Evolutionary conservation across 2,797 vertebrate genomes (phyloP), one percentile per base, ranked within the genome.

Genomic region (Peromyscus aztecus): DNA sequence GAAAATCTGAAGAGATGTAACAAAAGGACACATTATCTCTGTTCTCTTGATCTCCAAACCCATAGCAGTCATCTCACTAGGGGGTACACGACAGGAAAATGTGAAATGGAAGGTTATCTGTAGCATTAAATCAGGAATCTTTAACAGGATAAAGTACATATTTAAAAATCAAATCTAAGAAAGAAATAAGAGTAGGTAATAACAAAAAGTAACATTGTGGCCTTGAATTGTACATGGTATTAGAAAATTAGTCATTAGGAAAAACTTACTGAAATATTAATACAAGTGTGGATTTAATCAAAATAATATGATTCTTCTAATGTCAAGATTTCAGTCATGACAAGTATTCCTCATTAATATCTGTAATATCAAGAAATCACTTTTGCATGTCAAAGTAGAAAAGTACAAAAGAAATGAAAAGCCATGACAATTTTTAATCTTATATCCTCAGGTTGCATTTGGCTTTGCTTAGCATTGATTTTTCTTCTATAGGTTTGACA

Each of bases 11-110:
- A 5, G 4, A 9, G 4, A 69, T 55, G 29, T 77, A 34, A 65
- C 13, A 14, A 63, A 57, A 61, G 10, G 10, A 19, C 0, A 9
- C 4, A 8, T 49, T n/a, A n/a, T 3, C 2, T 55, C 2, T 40
- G n/a, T 5, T 4, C 0, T 13, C 4, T 29, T 61, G 31, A 34
- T n/a, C 16, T 2, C 12, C 0, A 57, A 77, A 90, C 1, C 7
- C 1, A 5, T 13, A 85, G 52, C 23, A n/a, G 2, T 17, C 52
- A 24, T 61, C 12, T 80, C 21, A 52, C 3, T 37, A 29, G 7
- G 1, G 21, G 7, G 21, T 29, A 65, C 69, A 46, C 12, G 52
- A 67, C 11, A 69, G 8, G 23, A 92, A 49, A 88, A 2, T 34
- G 2, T 31, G 31, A 49, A 84, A 46, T 13, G 11, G 31, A 65